Percentiles rank a stretch among this genome's conserved stretches.
Evolutionary conservation across 2,113 vertebrate genomes (phyloP).

Genomic region (Macquaria australasica): DNA sequence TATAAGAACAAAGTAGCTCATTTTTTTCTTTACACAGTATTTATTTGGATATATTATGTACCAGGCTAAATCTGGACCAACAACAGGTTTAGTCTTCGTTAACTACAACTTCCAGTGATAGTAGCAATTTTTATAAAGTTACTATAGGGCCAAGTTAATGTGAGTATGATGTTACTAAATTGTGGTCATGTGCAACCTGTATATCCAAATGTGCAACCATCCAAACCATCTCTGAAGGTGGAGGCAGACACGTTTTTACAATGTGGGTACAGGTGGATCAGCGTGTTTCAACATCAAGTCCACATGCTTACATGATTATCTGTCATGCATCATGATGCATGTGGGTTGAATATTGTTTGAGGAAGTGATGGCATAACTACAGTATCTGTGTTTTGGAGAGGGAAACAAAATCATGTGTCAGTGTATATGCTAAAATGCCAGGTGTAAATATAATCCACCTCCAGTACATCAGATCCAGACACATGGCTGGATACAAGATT

Average conservation of each 20-base stretch:
- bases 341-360: slow-evolving; percentile 4
- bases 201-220: neutral
- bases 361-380: slow-evolving; percentile 34
- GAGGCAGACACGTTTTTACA: neutral
- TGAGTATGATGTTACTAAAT: neutral
- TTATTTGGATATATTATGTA: too few relatives aligned
- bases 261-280: neutral
- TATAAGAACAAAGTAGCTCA: neutral
- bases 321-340: neutral
- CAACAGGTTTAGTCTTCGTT: neutral
- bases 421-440: slow-evolving; percentile 11
- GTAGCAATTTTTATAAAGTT: neutral
- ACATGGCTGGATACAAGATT: slow-evolving; percentile 19
- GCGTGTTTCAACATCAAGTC: neutral
- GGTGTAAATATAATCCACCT: slow-evolving; percentile 35
- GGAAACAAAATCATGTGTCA: slow-evolving; percentile 31
- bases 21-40: too few relatives aligned
- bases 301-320: slow-evolving; percentile 19
- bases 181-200: neutral
- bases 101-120: neutral
- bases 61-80: neutral
- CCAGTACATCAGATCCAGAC: slow-evolving; percentile 50
- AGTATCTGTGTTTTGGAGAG: slow-evolving; percentile 29
- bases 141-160: neutral
- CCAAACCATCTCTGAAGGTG: neutral